Percentiles rank a stretch among this genome's conserved stretches.
Evolutionary conservation across 1,140 invertebrate genomes (phyloP).

Genomic region (Drosophila asahinai): DNA sequence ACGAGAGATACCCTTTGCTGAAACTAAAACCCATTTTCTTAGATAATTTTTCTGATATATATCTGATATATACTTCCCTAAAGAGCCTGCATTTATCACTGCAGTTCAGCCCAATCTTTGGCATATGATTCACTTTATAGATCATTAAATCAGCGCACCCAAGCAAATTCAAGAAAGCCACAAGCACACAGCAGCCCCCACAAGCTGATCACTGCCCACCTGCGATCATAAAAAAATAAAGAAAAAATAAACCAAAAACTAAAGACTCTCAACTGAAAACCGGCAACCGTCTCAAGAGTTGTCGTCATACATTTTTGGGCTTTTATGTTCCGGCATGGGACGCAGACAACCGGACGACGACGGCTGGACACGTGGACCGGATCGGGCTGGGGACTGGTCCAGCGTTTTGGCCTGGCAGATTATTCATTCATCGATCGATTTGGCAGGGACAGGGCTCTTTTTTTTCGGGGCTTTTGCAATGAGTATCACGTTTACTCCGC

Average conservation of each 20-base stretch:
- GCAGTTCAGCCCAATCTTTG: not conserved
- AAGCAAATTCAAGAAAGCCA: slow-evolving; percentile 23
- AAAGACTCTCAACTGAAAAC: slow-evolving; percentile 39
- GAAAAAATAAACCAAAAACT: slow-evolving; percentile 3
- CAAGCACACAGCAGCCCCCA: slow-evolving; percentile 45
- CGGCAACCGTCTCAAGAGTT: slow-evolving; percentile 61
- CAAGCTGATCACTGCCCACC: slow-evolving; percentile 60
- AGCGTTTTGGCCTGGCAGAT: slow-evolving; percentile 32
- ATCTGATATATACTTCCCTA: no score
- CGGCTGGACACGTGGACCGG: slow-evolving; percentile 55
- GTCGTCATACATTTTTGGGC: slow-evolving; percentile 77
- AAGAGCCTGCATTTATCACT: not conserved
- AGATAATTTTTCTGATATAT: no score
- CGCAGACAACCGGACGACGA: slow-evolving; percentile 25
- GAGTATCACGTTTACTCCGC: slow-evolving; percentile 59
- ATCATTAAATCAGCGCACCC: slow-evolving; percentile 36
- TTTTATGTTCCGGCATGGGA: slow-evolving; percentile 72
- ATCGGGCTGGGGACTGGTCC: slow-evolving; percentile 44
- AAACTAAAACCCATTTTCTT: not conserved
- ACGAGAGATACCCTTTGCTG: not conserved
- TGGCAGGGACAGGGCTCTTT: slow-evolving; percentile 21
- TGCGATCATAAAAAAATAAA: slow-evolving; percentile 34
- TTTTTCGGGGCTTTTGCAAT: slow-evolving; percentile 50
- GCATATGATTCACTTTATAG: slow-evolving; percentile 30
- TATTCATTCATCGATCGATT: slow-evolving; percentile 67